Conservation (phyloP, 2,888 invertebrate genomes). For the Heliconius charithonia region DNA sequence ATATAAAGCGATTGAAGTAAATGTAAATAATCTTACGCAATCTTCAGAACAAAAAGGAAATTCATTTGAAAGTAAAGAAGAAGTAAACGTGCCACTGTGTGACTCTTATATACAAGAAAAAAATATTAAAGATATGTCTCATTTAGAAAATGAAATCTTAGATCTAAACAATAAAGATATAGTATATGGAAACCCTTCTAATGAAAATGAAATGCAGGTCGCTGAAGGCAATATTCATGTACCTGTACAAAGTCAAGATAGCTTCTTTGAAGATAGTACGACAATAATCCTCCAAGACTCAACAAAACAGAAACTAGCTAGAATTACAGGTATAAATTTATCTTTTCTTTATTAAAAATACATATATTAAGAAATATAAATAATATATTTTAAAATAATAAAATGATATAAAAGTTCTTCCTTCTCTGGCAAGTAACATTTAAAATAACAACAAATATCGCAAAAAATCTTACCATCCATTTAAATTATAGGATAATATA, state of each 20-base stretch:
- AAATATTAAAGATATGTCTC: neutral
- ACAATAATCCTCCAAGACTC: neutral
- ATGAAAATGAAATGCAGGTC: neutral
- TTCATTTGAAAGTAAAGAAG: neutral
- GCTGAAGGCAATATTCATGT: neutral
- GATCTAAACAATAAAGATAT: neutral
- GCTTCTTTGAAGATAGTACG: neutral
- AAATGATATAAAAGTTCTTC: neutral
- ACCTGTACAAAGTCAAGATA: neutral
- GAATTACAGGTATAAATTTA: constrained; percentile 3
- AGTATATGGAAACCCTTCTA: neutral
- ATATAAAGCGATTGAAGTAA: neutral
- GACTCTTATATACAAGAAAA: neutral
- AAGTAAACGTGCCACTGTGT: neutral
- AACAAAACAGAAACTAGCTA: constrained; percentile 8
- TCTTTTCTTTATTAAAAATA: neutral
- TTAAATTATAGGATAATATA: neutral
- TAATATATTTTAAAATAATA: too few species aligned
- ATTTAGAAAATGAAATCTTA: neutral
- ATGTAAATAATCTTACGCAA: neutral
- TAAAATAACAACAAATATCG: neutral
- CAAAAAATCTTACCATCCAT: neutral
- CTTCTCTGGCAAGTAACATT: neutral
- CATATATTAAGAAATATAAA: too few species aligned
- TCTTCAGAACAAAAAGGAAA: neutral